A percentile compares a stretch with the other conserved stretches of the same genome.
Evolutionary conservation across 2,113 vertebrate genomes (phyloP).

Genomic region (Myocastor coypus): DNA sequence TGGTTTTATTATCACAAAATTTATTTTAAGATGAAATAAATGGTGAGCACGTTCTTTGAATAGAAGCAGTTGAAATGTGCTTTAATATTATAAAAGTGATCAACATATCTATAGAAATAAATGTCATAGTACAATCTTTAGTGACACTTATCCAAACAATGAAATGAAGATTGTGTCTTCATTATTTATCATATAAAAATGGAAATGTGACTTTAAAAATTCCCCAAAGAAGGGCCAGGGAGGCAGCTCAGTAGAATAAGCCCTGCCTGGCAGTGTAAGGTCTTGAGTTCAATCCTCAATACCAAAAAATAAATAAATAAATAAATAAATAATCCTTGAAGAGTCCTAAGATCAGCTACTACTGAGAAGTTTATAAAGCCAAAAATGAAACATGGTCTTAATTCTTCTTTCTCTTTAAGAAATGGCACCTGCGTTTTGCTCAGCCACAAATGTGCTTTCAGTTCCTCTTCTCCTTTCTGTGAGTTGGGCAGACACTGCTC

Average conservation of each 20-base stretch:
- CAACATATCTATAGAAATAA: background rate
- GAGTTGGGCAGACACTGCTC: background rate
- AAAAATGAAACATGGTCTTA: fast-evolving
- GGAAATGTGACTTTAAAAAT: background rate
- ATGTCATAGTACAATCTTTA: background rate
- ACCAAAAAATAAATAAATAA: too few relatives aligned
- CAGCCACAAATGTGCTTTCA: background rate
- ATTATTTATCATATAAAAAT: background rate
- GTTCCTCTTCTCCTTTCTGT: background rate
- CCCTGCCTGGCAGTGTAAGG: too few relatives aligned
- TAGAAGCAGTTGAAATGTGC: background rate
- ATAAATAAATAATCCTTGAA: too few relatives aligned
- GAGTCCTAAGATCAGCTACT: background rate
- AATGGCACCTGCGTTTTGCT: background rate
- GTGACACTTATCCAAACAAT: background rate
- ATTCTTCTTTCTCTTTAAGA: background rate
- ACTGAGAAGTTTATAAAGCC: background rate
- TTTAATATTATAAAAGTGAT: background rate
- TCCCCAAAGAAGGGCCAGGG: too few relatives aligned
- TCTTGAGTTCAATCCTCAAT: too few relatives aligned
- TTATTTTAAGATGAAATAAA: background rate
- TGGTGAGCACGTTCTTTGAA: background rate
- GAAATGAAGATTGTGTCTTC: background rate
- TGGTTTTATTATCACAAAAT: background rate
- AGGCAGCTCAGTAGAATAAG: too few relatives aligned